A percentile compares a stretch with the other conserved stretches of the same genome.
phyloP scores from a whole-genome alignment of 2,888 invertebrate genomes.

The Lasius fuliginosus region DNA sequence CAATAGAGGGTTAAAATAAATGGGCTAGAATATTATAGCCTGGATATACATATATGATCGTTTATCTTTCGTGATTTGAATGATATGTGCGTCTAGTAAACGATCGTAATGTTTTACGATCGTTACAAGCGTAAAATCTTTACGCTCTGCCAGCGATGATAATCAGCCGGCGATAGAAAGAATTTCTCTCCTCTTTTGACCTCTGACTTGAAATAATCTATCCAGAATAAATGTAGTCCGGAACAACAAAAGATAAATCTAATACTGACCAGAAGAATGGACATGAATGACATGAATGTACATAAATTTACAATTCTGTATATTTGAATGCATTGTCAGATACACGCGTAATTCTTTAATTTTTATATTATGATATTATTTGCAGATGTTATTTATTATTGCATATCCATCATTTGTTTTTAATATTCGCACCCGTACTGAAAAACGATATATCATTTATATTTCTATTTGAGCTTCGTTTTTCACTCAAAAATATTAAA shows the following conservation, averaged over 20 bases:
- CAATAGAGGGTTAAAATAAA: no score
- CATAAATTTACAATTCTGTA: neutral
- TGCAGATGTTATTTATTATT: slow-evolving; percentile 9
- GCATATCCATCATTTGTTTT: slow-evolving; percentile 14
- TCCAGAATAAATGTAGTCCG: neutral
- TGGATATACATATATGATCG: no score
- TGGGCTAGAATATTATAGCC: no score
- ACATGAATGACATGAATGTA: neutral
- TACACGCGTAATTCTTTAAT: neutral
- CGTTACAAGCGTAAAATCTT: neutral
- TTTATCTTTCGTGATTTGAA: no score
- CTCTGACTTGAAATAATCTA: neutral
- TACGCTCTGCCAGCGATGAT: neutral
- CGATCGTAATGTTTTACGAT: no score
- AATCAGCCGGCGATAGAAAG: neutral
- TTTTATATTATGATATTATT: slow-evolving; percentile 11
- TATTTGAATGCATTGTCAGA: neutral
- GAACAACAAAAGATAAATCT: neutral
- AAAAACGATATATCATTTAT: slow-evolving; percentile 28
- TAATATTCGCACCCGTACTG: neutral
- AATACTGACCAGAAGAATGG: neutral
- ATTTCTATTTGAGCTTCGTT: neutral
- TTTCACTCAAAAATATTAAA: slow-evolving; percentile 23
- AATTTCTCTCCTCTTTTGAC: neutral
- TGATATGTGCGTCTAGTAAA: no score